Conservation (phyloP, 2,797 vertebrate genomes). For the Acrossocheilus fasciatus region DNA sequence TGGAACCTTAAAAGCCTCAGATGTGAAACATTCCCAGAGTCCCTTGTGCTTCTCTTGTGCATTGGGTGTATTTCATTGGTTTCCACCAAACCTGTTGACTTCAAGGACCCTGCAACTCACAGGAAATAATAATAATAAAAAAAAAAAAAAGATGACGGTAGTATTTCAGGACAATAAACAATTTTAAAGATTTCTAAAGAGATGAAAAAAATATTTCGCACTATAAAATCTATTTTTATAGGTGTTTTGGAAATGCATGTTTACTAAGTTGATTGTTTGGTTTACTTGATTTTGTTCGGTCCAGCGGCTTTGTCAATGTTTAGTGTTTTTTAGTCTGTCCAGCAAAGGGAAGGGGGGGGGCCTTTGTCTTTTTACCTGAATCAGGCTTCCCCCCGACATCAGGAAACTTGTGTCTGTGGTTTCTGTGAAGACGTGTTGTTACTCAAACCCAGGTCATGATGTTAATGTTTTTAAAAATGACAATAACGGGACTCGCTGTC, state of each 20-base stretch:
- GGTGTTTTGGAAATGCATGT: slow-evolving; percentile 87
- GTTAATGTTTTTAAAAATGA: slow-evolving; percentile 63
- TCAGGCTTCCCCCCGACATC: slow-evolving; percentile 70
- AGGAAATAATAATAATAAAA: slow-evolving; percentile 62
- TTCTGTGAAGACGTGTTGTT: slow-evolving; percentile 76
- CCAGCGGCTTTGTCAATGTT: slow-evolving; percentile 71
- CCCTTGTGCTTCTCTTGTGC: slow-evolving; percentile 93
- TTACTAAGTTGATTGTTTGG: slow-evolving; percentile 78
- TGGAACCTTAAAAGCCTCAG: slow-evolving; percentile 85
- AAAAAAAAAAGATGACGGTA: slow-evolving; percentile 63
- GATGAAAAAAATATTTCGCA: slow-evolving; percentile 85
- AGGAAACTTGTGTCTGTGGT: slow-evolving; percentile 77
- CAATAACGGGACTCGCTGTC: slow-evolving; percentile 53
- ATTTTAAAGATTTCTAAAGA: slow-evolving; percentile 86
- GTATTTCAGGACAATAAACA: slow-evolving; percentile 80
- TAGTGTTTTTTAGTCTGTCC: slow-evolving; percentile 74
- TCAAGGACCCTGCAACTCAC: slow-evolving; percentile 77
- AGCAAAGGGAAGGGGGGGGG: slow-evolving; percentile 67
- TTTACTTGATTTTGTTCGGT: slow-evolving; percentile 74
- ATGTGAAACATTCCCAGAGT: slow-evolving; percentile 96
- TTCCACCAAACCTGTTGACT: slow-evolving; percentile 85
- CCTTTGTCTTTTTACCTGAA: slow-evolving; percentile 66
- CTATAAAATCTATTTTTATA: slow-evolving; percentile 89
- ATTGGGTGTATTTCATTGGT: slow-evolving; percentile 99
- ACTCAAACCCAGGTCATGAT: slow-evolving; percentile 71